Percentiles rank a stretch among this genome's conserved stretches.
Evolutionary conservation across 2,797 vertebrate species (phyloP).

Genomic region (Anisognathus igniventris): DNA sequence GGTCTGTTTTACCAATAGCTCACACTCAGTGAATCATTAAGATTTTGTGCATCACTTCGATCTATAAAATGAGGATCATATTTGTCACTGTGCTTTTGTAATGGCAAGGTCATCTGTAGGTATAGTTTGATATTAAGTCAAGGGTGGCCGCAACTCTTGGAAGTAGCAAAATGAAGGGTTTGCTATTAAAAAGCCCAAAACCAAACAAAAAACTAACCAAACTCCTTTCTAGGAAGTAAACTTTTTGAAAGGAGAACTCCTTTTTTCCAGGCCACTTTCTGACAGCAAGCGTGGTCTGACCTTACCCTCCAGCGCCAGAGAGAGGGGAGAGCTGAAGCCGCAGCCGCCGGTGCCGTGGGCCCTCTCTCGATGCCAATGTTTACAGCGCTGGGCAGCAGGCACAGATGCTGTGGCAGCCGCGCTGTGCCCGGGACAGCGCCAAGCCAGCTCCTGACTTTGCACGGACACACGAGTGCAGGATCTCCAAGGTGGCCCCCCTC

Average conservation of each 20-base stretch:
- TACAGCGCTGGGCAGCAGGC: not conserved
- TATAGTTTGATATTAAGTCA: not conserved
- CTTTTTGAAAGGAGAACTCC: not conserved
- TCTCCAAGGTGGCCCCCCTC: not conserved
- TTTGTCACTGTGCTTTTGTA: not conserved
- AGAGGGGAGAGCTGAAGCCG: accelerated
- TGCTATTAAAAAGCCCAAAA: not conserved
- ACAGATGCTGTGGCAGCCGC: accelerated
- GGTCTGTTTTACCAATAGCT: not conserved
- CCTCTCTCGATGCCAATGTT: accelerated
- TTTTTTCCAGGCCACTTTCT: not conserved
- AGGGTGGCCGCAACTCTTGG: not conserved
- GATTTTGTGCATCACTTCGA: not conserved
- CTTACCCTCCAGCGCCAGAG: accelerated
- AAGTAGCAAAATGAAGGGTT: not conserved
- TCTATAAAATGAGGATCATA: not conserved
- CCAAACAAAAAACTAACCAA: not conserved
- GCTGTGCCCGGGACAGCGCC: accelerated
- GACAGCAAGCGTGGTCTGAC: no score
- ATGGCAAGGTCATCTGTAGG: not conserved
- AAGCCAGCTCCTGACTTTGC: not conserved
- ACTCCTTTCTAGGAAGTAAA: not conserved
- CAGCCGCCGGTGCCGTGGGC: accelerated
- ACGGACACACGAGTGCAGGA: accelerated
- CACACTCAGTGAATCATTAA: not conserved